Conservation (phyloP, 2,797 vertebrate species). For the Coendou prehensilis region DNA sequence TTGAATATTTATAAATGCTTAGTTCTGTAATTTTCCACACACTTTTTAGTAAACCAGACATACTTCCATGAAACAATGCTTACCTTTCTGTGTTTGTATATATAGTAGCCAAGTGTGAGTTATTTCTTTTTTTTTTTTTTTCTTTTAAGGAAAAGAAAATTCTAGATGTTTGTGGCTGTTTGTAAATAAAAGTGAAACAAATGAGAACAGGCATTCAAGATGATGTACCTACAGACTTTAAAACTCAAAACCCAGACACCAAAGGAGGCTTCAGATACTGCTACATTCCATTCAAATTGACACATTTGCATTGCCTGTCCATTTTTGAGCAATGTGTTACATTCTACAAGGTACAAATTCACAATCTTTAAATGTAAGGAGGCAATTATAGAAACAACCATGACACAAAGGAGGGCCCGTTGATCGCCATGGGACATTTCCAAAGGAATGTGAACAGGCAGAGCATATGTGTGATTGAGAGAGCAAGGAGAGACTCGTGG, state of each 20-base stretch:
- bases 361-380: neutral
- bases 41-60: neutral
- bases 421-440: neutral
- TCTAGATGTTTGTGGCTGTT: neutral
- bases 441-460: neutral
- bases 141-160: slow-evolving; percentile 50
- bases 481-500: neutral
- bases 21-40: slow-evolving; percentile 37
- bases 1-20: slow-evolving; percentile 71
- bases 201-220: neutral
- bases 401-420: neutral
- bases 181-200: neutral
- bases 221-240: neutral
- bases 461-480: neutral
- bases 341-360: neutral
- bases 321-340: neutral
- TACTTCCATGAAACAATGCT: slow-evolving; percentile 47
- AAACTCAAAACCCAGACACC: neutral
- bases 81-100: slow-evolving; percentile 34
- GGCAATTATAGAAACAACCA: neutral
- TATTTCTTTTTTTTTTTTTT: neutral
- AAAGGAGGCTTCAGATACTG: neutral
- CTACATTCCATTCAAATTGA: neutral
- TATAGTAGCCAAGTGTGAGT: neutral
- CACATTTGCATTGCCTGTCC: neutral